Base-by-base conservation (phyloP, 2,797 vertebrate genomes). In the Gadopsis bispinosus region DNA sequence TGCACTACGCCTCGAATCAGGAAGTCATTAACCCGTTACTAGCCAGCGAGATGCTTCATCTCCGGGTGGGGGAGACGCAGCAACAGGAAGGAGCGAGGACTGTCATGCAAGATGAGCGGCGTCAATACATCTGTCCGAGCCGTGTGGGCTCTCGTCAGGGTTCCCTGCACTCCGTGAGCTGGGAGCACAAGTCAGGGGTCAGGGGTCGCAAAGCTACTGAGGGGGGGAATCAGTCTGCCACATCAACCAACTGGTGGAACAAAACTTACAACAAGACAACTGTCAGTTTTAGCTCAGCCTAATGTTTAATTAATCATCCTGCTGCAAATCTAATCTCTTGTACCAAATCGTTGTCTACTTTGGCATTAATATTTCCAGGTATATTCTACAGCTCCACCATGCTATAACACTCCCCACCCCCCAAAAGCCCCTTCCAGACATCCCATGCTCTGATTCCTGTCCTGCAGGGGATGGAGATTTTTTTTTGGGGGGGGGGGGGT, bases 21-120 rank as follows among this genome's bases (percentile, higher is more conserved):
- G 78, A 87, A 89, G 87, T 79, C 79, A 77, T 88, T 87, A 89
- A 91, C 79, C 80, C 80, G 89, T 84, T 65, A 81, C 63, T 59
- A 19, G 69, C 39, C n/a, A 16, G 31, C 1, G 14, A 65, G 64
- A 67, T 14, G 19, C 55, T 77, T 80, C 22, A 69, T 82, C 14
- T 79, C 8, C 58, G 74, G 61, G 59, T 37, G 61, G 51, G 47
- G 35, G 22, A 60, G 26, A 17, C 56, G 17, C 26, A 4, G 68
- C 11, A 5, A 69, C 54, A 72, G 64, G 73, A 83, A 33, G 51
- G 51, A 54, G 61, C 20, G 16, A 29, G 37, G 73, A 35, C 39
- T 71, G 22, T 20, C 35, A 4, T n/a, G 51, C 45, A 77, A 79
- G 62, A 79, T 59, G 78, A 81, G 68, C 41, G 13, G 41, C 41